Evolutionary conservation across 2,113 vertebrate species (phyloP).

Genomic region (Crotalus viridis): DNA sequence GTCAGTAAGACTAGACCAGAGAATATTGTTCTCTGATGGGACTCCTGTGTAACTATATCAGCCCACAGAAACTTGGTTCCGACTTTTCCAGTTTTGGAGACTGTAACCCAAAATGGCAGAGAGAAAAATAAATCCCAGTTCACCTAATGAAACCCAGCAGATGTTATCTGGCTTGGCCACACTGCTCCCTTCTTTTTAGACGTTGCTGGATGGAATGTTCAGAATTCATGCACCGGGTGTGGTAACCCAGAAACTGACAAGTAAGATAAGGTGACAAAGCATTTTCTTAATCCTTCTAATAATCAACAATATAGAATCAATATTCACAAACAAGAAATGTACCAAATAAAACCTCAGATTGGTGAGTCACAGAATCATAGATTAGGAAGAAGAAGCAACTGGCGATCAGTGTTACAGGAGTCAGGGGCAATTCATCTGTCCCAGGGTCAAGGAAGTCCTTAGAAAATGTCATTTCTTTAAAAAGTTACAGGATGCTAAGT

Average conservation of each 20-base stretch:
- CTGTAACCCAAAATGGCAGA: background rate
- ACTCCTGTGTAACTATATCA: background rate
- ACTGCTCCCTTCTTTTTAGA: background rate
- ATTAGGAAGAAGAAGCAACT: background rate
- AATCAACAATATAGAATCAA: background rate
- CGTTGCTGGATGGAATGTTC: background rate
- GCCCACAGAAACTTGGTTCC: background rate
- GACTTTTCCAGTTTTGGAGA: background rate
- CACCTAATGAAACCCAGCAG: background rate
- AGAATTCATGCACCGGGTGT: background rate
- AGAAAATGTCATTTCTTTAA: constrained; percentile 21
- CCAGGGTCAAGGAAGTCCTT: background rate
- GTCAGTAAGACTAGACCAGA: background rate
- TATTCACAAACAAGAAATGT: background rate
- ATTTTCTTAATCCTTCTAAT: background rate
- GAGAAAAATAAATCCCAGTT: background rate
- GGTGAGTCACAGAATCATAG: background rate
- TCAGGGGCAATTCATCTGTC: background rate
- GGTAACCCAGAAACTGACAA: background rate
- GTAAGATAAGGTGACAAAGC: background rate
- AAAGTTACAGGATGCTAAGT: background rate
- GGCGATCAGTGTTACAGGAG: background rate
- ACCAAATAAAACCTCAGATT: background rate
- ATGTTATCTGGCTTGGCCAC: background rate
- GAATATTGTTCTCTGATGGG: background rate